Conservation (phyloP, 2,113 vertebrate genomes). For the Chloroceryle aenea region DNA sequence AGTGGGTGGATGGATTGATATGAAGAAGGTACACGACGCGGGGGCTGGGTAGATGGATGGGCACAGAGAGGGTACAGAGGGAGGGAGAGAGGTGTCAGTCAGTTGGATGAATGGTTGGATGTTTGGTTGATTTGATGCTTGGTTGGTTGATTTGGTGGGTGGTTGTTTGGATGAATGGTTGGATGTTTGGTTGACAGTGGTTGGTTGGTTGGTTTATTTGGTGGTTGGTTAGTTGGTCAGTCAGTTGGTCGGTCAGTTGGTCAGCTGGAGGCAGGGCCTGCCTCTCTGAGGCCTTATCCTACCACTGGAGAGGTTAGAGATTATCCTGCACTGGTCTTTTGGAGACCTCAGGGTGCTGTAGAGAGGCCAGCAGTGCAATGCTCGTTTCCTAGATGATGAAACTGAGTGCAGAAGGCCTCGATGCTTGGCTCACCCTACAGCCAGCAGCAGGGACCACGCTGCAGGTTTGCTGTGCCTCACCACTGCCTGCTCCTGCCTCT, state of each 20-base stretch:
- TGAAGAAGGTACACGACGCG: rapidly evolving
- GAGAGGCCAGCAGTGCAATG: background rate
- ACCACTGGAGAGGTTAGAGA: background rate
- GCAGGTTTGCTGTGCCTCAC: background rate
- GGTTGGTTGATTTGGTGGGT: background rate
- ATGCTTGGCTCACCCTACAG: background rate
- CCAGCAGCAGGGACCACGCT: background rate
- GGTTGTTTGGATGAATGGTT: too few species aligned
- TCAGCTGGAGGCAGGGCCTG: background rate
- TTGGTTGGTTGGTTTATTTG: too few species aligned
- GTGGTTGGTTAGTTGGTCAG: background rate
- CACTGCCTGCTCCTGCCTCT: background rate
- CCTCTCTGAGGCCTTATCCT: background rate
- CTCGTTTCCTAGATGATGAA: background rate
- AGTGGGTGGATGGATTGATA: background rate
- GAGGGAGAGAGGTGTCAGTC: background rate
- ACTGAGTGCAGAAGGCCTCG: background rate
- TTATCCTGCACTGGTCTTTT: background rate
- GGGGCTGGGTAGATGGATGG: background rate
- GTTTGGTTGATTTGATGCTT: background rate
- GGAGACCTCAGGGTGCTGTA: background rate
- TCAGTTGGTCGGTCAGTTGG: background rate
- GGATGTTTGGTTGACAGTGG: background rate
- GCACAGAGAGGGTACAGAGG: background rate
- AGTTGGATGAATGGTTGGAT: background rate